Base-by-base conservation (phyloP, 2,797 vertebrate species). In the Pangasius mekongensis region DNA sequence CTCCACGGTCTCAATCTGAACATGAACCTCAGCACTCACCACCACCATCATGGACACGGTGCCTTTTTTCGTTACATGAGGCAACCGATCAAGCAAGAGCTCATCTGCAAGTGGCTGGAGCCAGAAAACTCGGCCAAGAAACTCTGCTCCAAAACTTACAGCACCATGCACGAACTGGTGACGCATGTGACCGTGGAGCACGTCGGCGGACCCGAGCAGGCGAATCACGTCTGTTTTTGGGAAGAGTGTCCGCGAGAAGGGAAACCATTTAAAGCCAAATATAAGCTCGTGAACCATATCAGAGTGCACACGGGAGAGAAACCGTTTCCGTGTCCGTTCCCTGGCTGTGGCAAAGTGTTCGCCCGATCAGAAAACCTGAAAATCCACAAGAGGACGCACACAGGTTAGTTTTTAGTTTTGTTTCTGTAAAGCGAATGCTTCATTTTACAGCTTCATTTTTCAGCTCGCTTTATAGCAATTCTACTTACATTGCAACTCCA, bases 261-360 rank as follows among this genome's bases (percentile, higher is more conserved):
- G 91, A 99, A 99, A 90, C 97, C 98, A 76, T 99, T 99, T 95
- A 99, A 99, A 96, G 98, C 98, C 94, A 99, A 99, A 96, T 99
- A 99, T 91, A 99, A 99, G 97, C 98, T 99, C 93, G 98, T 99
- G 91, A 99, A 99, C 96, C 98, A 99, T 94, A 99, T 99, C 95
- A 96, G 98, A 91, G 98, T 99, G 92, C 98, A 99, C 96, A 99
- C 98, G 92, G 98, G 98, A 90, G 98, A 99, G 95, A 99, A 99
- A 92, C 98, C 98, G 90, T 99, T 99, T 90, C 98, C 98, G 2
- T 99, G 98, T 92, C 98, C 98, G 66, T 99, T 99, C 94, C 98
- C 98, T n/a, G 98, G 98, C 94, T 99, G 98, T 95, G 98, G 98
- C 88, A 99, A 99, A 96, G 98, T 99, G 90, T 99, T 99, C 92